phyloP scores from a whole-genome alignment of 2,113 vertebrate genomes.

The Ibidorhyncha struthersii region DNA sequence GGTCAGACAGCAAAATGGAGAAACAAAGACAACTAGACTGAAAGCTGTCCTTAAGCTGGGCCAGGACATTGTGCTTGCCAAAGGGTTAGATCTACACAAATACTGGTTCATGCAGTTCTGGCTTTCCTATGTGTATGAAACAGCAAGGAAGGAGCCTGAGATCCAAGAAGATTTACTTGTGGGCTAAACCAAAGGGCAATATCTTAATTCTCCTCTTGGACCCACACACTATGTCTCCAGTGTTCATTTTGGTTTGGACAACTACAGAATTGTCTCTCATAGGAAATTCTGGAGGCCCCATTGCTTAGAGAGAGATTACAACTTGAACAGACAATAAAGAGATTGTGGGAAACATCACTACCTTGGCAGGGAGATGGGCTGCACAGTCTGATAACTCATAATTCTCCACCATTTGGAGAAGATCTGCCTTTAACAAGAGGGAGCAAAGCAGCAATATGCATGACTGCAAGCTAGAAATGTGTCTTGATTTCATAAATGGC shows the following conservation, averaged over 20 bases:
- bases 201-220: background rate
- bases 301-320: background rate
- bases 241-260: background rate
- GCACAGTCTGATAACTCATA: background rate
- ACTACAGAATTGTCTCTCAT: background rate
- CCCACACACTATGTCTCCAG: background rate
- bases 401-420: background rate
- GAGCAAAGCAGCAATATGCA: background rate
- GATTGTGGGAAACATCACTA: background rate
- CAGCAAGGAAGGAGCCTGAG: background rate
- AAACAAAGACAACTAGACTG: background rate
- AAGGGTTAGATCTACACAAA: background rate
- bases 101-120: background rate
- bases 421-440: background rate
- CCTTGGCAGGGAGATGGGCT: constrained; percentile 8
- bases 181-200: background rate
- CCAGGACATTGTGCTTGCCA: background rate
- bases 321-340: background rate
- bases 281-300: background rate
- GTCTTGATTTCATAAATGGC: background rate
- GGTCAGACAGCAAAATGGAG: background rate
- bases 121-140: background rate
- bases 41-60: background rate
- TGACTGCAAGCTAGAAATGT: background rate
- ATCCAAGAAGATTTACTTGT: background rate